Evolutionary conservation across 2,888 invertebrate species (phyloP).

Genomic region (Archips crataeganus): DNA sequence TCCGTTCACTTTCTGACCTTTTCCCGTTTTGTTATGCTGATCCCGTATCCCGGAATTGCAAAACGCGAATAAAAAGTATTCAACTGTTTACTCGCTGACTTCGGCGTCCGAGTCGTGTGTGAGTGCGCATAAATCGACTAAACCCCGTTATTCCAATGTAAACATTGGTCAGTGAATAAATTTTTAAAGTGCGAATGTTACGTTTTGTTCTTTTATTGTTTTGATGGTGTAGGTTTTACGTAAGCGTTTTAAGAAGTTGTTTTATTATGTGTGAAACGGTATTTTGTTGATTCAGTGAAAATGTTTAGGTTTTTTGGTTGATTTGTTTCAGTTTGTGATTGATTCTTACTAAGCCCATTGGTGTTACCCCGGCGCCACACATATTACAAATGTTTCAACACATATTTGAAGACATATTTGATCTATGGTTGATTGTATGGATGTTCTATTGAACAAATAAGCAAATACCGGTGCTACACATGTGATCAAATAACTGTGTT

Average conservation of each 20-base stretch:
- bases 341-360: not conserved
- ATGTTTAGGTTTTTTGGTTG: not conserved
- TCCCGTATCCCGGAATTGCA: conserved; percentile 78
- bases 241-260: conserved; percentile 3
- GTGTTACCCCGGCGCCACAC: too few species aligned
- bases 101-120: conserved; percentile 74
- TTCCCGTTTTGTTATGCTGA: conserved; percentile 85
- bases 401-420: too few species aligned
- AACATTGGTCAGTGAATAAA: conserved; percentile 57
- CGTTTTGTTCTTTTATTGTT: conserved; percentile 44
- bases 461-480: too few species aligned
- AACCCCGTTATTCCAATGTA: conserved; percentile 57
- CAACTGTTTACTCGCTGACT: conserved; percentile 81
- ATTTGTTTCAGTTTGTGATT: not conserved
- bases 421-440: too few species aligned
- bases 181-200: conserved; percentile 46
- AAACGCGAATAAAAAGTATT: conserved; percentile 83
- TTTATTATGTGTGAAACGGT: not conserved
- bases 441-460: too few species aligned
- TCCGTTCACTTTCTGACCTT: conserved; percentile 85
- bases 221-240: conserved; percentile 25
- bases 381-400: too few species aligned
- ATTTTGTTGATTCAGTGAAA: not conserved
- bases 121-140: conserved; percentile 78
- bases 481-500: too few species aligned